These are phyloP conservation scores for Drosophila melanosoma DNA, from an alignment of 2,888 invertebrate genomes.

Conservation along the genomic window DNA sequence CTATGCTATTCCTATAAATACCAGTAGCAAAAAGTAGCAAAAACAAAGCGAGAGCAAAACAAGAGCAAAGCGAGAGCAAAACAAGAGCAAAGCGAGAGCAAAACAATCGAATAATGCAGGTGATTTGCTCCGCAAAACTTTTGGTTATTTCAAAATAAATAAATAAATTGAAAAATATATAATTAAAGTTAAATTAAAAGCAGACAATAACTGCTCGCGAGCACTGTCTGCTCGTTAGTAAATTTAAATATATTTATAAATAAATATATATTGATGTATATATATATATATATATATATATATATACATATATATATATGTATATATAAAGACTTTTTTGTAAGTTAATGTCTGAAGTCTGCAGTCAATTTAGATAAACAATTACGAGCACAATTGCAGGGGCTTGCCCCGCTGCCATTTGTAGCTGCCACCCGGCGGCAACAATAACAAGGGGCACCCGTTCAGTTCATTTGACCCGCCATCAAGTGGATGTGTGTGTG, in stretches of 20 bases:
- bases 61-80: too few relatives aligned
- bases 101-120: background rate
- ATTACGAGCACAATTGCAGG: conserved; percentile 73
- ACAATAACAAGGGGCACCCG: conserved; percentile 37
- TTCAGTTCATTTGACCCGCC: conserved; percentile 75
- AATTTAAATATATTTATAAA: conserved; percentile 41
- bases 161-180: too few relatives aligned
- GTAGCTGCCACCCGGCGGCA: conserved; percentile 15
- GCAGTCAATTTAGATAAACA: conserved; percentile 77
- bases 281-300: background rate
- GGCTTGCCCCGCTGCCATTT: conserved; percentile 1
- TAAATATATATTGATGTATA: background rate
- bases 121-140: background rate
- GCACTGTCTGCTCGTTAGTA: conserved; percentile 31
- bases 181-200: background rate
- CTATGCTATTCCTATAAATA: too few relatives aligned
- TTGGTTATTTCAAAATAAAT: background rate
- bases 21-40: too few relatives aligned
- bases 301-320: background rate
- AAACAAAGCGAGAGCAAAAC: background rate
- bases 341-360: conserved; percentile 55
- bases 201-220: conserved; percentile 26
- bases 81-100: too few relatives aligned
- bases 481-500: conserved; percentile 55
- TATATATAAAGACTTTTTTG: background rate